These are phyloP conservation scores for Ptyas mucosa DNA, from an alignment of 2,113 vertebrate species.

Conservation along the genomic window DNA sequence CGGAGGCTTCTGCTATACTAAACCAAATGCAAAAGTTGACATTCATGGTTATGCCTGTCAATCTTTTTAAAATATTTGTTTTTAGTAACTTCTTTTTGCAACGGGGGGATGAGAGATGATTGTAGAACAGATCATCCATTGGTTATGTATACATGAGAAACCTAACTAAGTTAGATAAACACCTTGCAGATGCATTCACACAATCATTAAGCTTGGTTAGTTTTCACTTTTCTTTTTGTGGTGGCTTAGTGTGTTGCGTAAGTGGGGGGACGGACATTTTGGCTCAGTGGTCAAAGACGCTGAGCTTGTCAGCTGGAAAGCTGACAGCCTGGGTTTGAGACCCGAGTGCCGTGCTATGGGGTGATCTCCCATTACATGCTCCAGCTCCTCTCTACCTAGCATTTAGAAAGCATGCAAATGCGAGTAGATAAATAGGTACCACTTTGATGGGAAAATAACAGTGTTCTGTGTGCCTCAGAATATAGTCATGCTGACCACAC, in stretches of 20 bases:
- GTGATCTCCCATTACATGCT: neutral
- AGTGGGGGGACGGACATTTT: neutral
- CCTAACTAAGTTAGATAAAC: neutral
- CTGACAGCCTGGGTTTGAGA: neutral
- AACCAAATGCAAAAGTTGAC: neutral
- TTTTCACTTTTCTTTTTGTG: neutral
- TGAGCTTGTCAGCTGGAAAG: neutral
- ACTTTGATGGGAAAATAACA: neutral
- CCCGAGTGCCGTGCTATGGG: rapidly evolving
- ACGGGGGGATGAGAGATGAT: neutral
- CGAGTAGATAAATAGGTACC: neutral
- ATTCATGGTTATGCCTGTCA: neutral
- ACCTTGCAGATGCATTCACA: neutral
- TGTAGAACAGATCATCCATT: neutral
- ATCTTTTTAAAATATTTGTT: neutral
- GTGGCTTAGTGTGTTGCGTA: neutral
- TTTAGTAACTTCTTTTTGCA: neutral
- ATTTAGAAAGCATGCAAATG: neutral
- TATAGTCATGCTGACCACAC: neutral
- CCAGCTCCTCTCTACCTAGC: neutral
- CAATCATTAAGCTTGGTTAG: neutral
- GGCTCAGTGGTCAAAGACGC: neutral
- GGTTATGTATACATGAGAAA: neutral
- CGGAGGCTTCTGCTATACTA: neutral
- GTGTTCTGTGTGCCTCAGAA: neutral